Evolutionary conservation across 2,888 invertebrate genomes (phyloP), one percentile per base, ranked within the genome.

Genomic region (Cephalotes varians): DNA sequence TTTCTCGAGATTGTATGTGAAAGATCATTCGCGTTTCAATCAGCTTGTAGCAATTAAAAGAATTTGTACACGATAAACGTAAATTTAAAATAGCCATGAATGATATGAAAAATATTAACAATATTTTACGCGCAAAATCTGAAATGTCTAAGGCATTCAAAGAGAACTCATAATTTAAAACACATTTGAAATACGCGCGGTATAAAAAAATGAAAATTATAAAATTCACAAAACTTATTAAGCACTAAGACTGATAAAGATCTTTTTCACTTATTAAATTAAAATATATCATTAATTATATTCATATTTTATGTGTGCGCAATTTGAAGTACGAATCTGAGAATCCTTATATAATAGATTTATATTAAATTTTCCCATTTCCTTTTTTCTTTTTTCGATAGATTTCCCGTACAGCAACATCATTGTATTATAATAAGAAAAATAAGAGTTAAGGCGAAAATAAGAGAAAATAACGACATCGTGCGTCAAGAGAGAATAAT

Each of bases 1-100:
- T 76, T 73, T 64, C 73, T 69, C 18, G 58, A 58, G 65, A 69
- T 73, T 37, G 18, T 34, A 56, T 51, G 47, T 47, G 21, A 49
- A 67, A 56, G n/a, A 56, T 56, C 15, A 4, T 21, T 56, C 40
- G 64, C 28, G 6, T 37, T 76, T 34, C 12, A 65, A 49, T 49
- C 40, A 47, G 1, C 12, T 58, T 44, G 15, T 15, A 28, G 7
- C 3, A 15, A 73, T 58, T n/a, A 2, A 60, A 40, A 64, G 44
- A 31, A 15, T 21, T 21, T 7, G 1, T 40, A 10, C 12, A 3
- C 0, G 6, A 6, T 54, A 28, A 2, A 25, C 15, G 37, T 37
- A 4, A 49, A 37, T 12, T 12, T 28, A 2, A 25, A 31, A 37
- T 25, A n/a, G 2, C 12, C n/a, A n/a, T n/a, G n/a, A n/a, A 18